Evolutionary conservation across 2,797 vertebrate species (phyloP).

Genomic region (Squalus acanthias): DNA sequence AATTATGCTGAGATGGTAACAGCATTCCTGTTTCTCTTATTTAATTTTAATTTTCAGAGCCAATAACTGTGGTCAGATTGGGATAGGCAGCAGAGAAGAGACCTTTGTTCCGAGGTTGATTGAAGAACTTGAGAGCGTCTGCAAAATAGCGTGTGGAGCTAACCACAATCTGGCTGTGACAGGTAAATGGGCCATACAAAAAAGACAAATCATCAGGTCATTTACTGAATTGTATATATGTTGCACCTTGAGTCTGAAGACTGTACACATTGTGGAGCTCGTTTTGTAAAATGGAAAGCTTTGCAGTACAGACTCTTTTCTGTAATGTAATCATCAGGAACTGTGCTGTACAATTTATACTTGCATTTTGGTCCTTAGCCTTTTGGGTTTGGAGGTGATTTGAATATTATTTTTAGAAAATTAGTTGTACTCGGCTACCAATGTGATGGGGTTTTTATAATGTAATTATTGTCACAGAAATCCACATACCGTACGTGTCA

Average conservation of each 20-base stretch:
- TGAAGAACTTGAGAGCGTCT: constrained; percentile 46
- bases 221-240: not conserved
- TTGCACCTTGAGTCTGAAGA: not conserved
- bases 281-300: not conserved
- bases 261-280: no score
- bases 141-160: constrained; percentile 51
- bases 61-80: constrained; percentile 49
- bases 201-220: not conserved
- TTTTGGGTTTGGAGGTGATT: not conserved
- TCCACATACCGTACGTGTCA: not conserved
- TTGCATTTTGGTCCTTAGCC: not conserved
- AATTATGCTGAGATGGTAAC: not conserved
- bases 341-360: no score
- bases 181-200: constrained; percentile 44
- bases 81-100: constrained; percentile 44
- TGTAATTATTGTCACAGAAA: not conserved
- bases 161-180: constrained; percentile 50
- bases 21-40: constrained; percentile 14
- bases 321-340: not conserved
- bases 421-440: not conserved
- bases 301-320: not conserved
- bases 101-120: constrained; percentile 46
- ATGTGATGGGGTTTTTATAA: not conserved
- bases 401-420: not conserved
- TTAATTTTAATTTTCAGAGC: constrained; percentile 42